A percentile compares a stretch with the other conserved stretches of the same genome.
Evolutionary conservation across 2,888 invertebrate genomes (phyloP).

Genomic region (Chloroclystis v-ata): DNA sequence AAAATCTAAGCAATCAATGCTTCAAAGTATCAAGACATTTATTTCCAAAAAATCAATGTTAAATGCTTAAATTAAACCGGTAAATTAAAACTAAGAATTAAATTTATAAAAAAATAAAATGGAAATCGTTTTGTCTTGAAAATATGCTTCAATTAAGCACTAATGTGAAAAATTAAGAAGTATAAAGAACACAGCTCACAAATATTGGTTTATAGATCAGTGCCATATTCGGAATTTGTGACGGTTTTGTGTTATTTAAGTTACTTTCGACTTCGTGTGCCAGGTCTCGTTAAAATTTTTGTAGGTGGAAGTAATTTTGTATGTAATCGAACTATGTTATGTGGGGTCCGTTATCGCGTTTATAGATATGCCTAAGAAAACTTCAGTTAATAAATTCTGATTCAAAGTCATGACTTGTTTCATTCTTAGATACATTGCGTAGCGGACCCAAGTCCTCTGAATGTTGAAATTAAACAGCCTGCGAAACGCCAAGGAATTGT

Average conservation of each 20-base stretch:
- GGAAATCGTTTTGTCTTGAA: no score
- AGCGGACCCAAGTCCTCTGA: conserved; percentile 6
- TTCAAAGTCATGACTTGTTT: conserved; percentile 15
- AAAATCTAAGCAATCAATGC: no score
- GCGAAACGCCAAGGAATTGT: conserved; percentile 9
- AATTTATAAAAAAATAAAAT: no score
- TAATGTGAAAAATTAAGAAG: no score
- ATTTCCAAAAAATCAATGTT: no score
- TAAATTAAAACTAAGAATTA: no score
- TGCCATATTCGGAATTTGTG: not conserved
- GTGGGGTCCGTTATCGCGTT: conserved; percentile 18
- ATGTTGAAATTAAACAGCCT: not conserved
- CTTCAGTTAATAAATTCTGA: conserved; percentile 17
- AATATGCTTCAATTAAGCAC: no score
- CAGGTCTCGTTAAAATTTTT: conserved; percentile 4
- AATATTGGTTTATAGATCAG: no score
- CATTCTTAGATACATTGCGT: conserved; percentile 7
- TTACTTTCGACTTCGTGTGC: not conserved
- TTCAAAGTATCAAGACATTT: no score
- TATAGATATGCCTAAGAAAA: conserved; percentile 13
- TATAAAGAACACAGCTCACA: no score
- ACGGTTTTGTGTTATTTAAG: not conserved
- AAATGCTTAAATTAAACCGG: no score
- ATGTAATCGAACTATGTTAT: conserved; percentile 13
- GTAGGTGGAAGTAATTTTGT: conserved; percentile 12